Base-by-base conservation (phyloP, 2,888 invertebrate genomes). In the Teleiodes luculella region DNA sequence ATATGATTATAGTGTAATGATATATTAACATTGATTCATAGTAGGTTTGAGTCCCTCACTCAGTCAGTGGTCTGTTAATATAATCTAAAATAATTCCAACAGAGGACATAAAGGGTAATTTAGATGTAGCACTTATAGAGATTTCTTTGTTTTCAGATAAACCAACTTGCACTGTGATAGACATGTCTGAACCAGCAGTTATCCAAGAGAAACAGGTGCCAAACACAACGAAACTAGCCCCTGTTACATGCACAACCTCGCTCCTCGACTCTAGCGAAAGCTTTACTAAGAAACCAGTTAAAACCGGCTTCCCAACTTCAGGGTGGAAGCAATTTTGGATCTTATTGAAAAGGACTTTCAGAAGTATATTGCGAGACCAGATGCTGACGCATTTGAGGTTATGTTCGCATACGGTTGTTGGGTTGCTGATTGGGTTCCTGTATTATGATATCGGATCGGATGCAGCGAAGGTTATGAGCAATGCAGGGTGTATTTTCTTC, bases 401-500 rank as follows among this genome's bases (percentile, higher is more conserved):
- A 63, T 93, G 95, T 62, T 95, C 96, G 43, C 96, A 97, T 78
- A 91, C 97, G 52, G 92, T 96, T 54, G 97, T 98, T 53, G 98
- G 98, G 2, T 91, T 98, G 56, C 91, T 98, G 57, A 97, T 98
- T 67, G 98, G 98, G 31, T 93, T 97, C 80, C 93, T 98, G 77
- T 98, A 98, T 80, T 97, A 96, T 68, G 95, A 96, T 69, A 97
- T 97, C 65, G 98, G 98, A 4, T 94, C 96, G 66, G 97, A 98
- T 74, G 98, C 97, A 14, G 95, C 95, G 51, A 97, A 98, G 86
- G 97, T 97, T 20, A 95, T 95, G 92, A 98, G 97, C 84, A 98
- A 98, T 74, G 95, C 97, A 20, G 98, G 98, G 43, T 98, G 97
- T 83, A 93, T 98, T 66, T 98, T 98, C 91, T 98, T 98, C 87